Evolutionary conservation across 2,797 vertebrate genomes (phyloP).

Genomic region (Cichlasoma orientale): DNA sequence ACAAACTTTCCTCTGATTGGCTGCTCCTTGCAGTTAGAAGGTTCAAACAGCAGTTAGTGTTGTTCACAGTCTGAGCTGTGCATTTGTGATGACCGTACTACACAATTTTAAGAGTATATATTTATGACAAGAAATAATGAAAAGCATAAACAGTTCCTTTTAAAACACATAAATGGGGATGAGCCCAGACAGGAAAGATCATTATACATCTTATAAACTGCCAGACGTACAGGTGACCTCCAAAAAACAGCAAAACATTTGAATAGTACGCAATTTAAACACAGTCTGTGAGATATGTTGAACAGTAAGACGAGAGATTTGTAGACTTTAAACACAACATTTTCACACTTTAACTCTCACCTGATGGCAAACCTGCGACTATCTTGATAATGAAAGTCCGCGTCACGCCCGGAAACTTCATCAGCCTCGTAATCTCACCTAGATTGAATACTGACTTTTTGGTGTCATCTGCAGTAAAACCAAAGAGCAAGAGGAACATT

Average conservation of each 20-base stretch:
- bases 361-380: conserved; percentile 85
- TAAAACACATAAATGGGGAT: not conserved
- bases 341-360: conserved; percentile 70
- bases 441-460: conserved; percentile 83
- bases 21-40: not conserved
- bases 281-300: not conserved
- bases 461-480: conserved; percentile 43
- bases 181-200: not conserved
- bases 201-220: not conserved
- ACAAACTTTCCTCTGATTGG: not conserved
- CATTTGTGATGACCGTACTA: too few species aligned
- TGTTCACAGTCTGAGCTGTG: too few species aligned
- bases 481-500: not conserved
- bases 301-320: not conserved
- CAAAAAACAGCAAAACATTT: not conserved
- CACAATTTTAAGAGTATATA: too few species aligned
- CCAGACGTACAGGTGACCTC: not conserved
- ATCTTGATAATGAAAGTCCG: conserved; percentile 88
- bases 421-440: conserved; percentile 84
- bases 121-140: too few species aligned
- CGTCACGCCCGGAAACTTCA: conserved; percentile 86
- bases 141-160: not conserved
- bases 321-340: not conserved
- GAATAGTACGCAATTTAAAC: not conserved
- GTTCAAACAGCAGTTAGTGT: not conserved